Evolutionary conservation across 2,113 vertebrate species (phyloP).

Genomic region (Eulacestoma nigropectus): DNA sequence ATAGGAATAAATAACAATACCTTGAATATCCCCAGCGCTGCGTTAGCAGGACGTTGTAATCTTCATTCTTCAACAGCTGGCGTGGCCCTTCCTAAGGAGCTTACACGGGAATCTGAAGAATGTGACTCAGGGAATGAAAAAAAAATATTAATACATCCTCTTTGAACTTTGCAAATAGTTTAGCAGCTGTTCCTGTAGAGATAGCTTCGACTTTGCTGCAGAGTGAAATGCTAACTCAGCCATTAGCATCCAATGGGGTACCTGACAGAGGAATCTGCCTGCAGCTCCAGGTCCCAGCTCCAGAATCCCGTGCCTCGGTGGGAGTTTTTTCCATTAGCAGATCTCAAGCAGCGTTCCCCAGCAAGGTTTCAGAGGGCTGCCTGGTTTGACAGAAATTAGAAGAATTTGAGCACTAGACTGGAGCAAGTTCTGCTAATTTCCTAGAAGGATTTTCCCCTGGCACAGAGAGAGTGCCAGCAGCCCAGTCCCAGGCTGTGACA

Average conservation of each 20-base stretch:
- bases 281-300: not conserved
- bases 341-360: not conserved
- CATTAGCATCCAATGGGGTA: not conserved
- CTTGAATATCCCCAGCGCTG: not conserved
- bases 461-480: accelerated
- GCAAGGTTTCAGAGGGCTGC: not conserved
- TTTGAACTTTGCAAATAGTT: constrained; percentile 68
- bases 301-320: not conserved
- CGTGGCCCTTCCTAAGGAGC: constrained; percentile 46
- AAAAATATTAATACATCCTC: not conserved
- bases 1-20: not conserved
- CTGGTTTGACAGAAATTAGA: not conserved
- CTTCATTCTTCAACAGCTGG: constrained; percentile 62
- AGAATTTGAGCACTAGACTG: not conserved
- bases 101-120: constrained; percentile 53
- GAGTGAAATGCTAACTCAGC: constrained; percentile 58
- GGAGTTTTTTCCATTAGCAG: not conserved
- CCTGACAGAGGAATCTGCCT: not conserved
- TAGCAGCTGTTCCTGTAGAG: constrained; percentile 61
- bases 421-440: not conserved
- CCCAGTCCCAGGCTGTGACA: not conserved
- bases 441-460: not conserved
- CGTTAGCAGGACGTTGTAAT: constrained; percentile 16
- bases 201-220: constrained; percentile 27
- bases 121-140: not conserved